Conservation (phyloP, 2,797 vertebrate species). For the Anisognathus igniventris region DNA sequence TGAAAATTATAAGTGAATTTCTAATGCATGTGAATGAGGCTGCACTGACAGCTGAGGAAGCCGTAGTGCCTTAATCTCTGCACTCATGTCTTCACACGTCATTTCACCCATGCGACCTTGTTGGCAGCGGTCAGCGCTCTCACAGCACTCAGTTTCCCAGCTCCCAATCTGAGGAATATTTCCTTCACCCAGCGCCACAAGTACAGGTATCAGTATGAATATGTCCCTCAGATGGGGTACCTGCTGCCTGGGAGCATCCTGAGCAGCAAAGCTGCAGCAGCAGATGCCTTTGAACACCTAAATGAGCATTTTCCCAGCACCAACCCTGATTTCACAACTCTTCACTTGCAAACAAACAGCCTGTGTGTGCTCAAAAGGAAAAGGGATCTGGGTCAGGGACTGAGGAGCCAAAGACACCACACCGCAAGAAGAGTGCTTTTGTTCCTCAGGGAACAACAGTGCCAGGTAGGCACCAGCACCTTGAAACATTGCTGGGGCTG, state of each 20-base stretch:
- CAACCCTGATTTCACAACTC: background rate
- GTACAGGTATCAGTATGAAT: background rate
- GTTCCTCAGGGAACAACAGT: background rate
- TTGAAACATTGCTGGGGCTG: background rate
- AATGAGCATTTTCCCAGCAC: background rate
- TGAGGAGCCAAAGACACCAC: background rate
- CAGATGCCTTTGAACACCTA: background rate
- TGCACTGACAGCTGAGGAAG: background rate
- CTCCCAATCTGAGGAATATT: rapidly evolving
- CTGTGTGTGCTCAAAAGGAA: background rate
- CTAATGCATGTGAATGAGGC: background rate
- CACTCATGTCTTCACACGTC: background rate
- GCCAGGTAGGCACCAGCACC: background rate
- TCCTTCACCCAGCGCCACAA: background rate
- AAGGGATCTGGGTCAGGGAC: background rate
- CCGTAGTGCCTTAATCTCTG: background rate
- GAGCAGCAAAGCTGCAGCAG: background rate
- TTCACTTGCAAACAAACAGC: background rate
- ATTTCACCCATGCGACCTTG: rapidly evolving
- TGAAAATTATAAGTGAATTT: background rate
- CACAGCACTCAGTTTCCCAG: rapidly evolving
- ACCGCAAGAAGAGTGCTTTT: background rate
- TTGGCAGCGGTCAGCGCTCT: rapidly evolving
- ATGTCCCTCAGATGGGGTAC: rapidly evolving
- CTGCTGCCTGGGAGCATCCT: rapidly evolving